These are phyloP conservation scores for Axis porcinus DNA, from an alignment of 2,113 vertebrate genomes.

Conservation along the genomic window DNA sequence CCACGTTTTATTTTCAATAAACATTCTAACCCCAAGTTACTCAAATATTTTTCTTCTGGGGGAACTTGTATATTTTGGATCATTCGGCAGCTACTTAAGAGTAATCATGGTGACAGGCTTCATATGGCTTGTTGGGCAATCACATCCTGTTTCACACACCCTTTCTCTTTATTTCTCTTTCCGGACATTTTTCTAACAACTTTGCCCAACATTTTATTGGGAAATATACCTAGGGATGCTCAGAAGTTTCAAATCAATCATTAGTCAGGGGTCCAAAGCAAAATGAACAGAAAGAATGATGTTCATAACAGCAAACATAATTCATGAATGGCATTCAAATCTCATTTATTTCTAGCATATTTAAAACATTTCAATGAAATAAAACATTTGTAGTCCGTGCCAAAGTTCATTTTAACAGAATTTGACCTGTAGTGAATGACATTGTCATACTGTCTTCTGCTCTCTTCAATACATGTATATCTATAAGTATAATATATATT, in stretches of 20 bases:
- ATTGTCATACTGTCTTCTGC: neutral
- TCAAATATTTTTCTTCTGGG: constrained; percentile 18
- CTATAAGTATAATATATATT: neutral
- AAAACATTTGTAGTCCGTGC: neutral
- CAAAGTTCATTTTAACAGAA: neutral
- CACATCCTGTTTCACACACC: neutral
- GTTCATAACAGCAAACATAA: neutral
- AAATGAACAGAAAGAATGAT: neutral
- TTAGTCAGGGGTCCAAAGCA: neutral
- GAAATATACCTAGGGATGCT: neutral
- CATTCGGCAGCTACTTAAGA: neutral
- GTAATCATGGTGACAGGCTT: neutral
- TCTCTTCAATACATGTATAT: neutral
- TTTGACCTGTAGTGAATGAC: neutral
- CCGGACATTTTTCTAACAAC: neutral
- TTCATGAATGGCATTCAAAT: neutral
- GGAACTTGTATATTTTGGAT: constrained; percentile 8
- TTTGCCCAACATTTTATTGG: neutral
- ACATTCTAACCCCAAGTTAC: neutral
- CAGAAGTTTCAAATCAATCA: neutral
- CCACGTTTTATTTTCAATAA: constrained; percentile 7
- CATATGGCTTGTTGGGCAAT: neutral
- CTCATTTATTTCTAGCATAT: neutral
- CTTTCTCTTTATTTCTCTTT: neutral
- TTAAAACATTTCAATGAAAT: neutral